Conservation (phyloP, 2,888 invertebrate genomes). For the Zaprionus lineosus region DNA sequence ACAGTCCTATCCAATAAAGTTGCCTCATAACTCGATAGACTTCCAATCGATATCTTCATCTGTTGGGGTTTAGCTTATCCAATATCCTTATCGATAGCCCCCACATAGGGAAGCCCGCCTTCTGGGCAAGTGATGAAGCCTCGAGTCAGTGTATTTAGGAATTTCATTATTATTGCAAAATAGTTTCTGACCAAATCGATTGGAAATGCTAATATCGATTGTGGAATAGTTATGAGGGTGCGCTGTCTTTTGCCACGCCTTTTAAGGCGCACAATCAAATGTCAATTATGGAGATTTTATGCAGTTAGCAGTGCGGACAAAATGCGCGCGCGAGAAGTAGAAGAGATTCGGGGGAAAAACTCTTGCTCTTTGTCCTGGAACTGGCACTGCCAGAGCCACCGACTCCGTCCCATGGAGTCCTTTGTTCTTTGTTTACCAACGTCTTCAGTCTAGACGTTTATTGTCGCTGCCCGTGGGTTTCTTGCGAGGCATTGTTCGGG, state of each 20-base stretch:
- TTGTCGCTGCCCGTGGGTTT: constrained; percentile 62
- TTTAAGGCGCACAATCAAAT: constrained; percentile 58
- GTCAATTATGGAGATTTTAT: constrained; percentile 74
- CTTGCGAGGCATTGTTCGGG: constrained; percentile 37
- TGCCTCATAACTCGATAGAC: too few relatives aligned
- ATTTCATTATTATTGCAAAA: constrained; percentile 24
- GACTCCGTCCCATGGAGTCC: constrained; percentile 39
- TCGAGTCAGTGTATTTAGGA: neutral
- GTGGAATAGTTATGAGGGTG: constrained; percentile 36
- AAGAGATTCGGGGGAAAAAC: too few relatives aligned
- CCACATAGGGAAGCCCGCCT: too few relatives aligned
- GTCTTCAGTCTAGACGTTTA: constrained; percentile 70
- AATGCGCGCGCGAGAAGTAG: too few relatives aligned
- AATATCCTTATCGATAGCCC: too few relatives aligned
- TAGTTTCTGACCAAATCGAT: constrained; percentile 24
- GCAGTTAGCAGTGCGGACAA: constrained; percentile 47
- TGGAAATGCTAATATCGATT: constrained; percentile 48
- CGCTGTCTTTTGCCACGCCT: constrained; percentile 39
- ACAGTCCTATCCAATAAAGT: too few relatives aligned
- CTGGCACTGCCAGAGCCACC: neutral
- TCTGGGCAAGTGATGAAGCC: neutral
- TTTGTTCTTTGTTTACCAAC: constrained; percentile 72
- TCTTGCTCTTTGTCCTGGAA: constrained; percentile 36
- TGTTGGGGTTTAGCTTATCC: too few relatives aligned
- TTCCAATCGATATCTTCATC: too few relatives aligned